These are phyloP conservation scores for Seira sanloemensis DNA, from an alignment of 2,888 invertebrate species.

Conservation along the genomic window DNA sequence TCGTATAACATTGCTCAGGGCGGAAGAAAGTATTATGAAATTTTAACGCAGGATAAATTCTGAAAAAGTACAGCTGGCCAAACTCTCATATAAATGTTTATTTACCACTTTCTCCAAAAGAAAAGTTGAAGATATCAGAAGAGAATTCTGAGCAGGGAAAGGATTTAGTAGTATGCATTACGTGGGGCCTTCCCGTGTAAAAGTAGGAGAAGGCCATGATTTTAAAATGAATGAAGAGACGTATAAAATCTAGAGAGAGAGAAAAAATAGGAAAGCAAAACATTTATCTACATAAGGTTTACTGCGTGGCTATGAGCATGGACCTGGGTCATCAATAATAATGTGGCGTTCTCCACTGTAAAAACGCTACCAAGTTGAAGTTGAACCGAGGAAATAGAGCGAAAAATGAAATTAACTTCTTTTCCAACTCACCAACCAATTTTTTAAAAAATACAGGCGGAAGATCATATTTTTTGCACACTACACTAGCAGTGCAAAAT, in stretches of 20 bases:
- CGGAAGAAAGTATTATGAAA: conserved; percentile 33
- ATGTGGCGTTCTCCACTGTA: too few species aligned
- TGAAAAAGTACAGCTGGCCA: conserved; percentile 25
- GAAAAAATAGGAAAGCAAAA: not conserved
- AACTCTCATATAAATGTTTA: conserved; percentile 46
- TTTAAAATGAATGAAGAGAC: not conserved
- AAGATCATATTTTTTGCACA: not conserved
- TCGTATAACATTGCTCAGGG: not conserved
- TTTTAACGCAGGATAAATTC: conserved; percentile 23
- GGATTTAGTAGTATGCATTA: not conserved
- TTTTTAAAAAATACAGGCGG: not conserved
- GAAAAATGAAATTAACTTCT: not conserved
- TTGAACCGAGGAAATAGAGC: not conserved
- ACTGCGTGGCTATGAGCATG: not conserved
- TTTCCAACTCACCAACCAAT: not conserved
- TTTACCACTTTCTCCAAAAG: conserved; percentile 25
- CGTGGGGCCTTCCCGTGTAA: not conserved
- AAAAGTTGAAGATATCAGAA: not conserved
- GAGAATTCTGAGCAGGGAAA: not conserved
- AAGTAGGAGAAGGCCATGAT: not conserved
- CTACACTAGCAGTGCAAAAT: not conserved
- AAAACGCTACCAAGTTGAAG: not conserved
- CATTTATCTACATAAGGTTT: not conserved
- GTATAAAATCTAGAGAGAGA: not conserved
- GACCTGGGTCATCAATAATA: not conserved